Evolutionary conservation across 2,113 vertebrate species (phyloP), one percentile per base, ranked within the genome.

Genomic region (Anguilla rostrata): DNA sequence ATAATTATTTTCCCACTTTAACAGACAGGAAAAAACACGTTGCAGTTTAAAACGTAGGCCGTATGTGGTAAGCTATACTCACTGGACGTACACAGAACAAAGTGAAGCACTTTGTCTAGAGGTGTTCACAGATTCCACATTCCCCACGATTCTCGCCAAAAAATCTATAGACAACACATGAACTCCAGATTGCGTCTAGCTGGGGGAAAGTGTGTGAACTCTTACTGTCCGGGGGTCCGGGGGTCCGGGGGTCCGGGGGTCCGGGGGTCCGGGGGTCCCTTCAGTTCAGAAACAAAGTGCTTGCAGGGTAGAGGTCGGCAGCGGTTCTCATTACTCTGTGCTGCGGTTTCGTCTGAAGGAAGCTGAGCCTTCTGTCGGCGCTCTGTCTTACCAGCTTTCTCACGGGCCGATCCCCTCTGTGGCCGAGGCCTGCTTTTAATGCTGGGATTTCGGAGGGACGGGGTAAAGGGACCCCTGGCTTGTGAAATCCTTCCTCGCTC

Each of bases 401-500:
- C 53, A 81, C 90, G 92, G 90, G 89, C 91, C 91, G 93, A 89
- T 88, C 85, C 90, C 40, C 86, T 83, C 43, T 78, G 88, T 92
- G 90, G 89, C 91, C 91, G 93, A 93, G 91, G 95, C 95, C 96
- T 96, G 96, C 96, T 96, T 97, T 95, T 97, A 97, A 97, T 98
- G 96, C 97, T 98, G 96, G 94, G 88, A 92, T 95, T 96, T 96
- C 95, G 88, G 80, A 16, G n/a, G 79, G 88, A 87, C 89, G 92
- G 94, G 71, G 75, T 75, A 43, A 96, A 96, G 95, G 97, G 97
- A 97, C 97, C 96, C 96, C 97, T 97, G 97, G 96, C 97, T 98
- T 96, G 94, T 97, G 95, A 97, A 97, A 97, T 97, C 96, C 96
- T 98, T 98, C 96, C 97, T 93, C 91, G 88, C 88, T 96, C 96